phyloP scores from a whole-genome alignment of 2,797 vertebrate genomes.

The Coilia nasus region DNA sequence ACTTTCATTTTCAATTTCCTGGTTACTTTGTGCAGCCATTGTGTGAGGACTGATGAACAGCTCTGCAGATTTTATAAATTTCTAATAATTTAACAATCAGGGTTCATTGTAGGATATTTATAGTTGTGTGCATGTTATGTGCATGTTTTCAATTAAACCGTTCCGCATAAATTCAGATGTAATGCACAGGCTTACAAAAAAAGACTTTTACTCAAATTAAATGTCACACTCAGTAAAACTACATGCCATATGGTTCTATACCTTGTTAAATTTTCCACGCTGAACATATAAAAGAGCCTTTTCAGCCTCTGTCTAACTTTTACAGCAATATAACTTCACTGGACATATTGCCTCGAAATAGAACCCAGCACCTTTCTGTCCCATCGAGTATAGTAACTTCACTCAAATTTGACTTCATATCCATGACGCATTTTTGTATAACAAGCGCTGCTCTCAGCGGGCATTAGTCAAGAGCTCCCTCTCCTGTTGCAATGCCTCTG shows the following conservation, averaged over 20 bases:
- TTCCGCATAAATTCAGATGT: background rate
- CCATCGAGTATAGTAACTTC: slow-evolving; percentile 41
- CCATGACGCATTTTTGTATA: slow-evolving; percentile 48
- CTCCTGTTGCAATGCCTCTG: slow-evolving; percentile 60
- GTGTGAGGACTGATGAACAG: background rate
- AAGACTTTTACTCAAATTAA: slow-evolving; percentile 21
- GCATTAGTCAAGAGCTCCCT: slow-evolving; percentile 60
- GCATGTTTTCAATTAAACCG: background rate
- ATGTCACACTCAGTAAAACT: slow-evolving; percentile 26
- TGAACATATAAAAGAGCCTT: slow-evolving; percentile 10
- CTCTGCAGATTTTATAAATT: background rate
- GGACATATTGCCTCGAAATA: slow-evolving; percentile 47
- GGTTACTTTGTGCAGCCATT: background rate
- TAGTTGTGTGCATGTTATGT: background rate
- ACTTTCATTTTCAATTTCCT: background rate
- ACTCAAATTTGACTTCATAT: slow-evolving; percentile 61
- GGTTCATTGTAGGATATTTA: slow-evolving; percentile 10
- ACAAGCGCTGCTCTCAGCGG: slow-evolving; percentile 15
- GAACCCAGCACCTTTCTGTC: slow-evolving; percentile 52
- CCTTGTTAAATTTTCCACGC: slow-evolving; percentile 25
- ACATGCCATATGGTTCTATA: slow-evolving; percentile 24
- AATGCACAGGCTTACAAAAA: slow-evolving; percentile 10
- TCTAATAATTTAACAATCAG: background rate
- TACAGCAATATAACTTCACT: slow-evolving; percentile 33
- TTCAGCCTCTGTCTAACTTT: slow-evolving; percentile 6